A percentile compares a stretch with the other conserved stretches of the same genome.
Conservation (phyloP, 53 echinoderm and acorn worm genomes). For the Mesocentrotus franciscanus region DNA sequence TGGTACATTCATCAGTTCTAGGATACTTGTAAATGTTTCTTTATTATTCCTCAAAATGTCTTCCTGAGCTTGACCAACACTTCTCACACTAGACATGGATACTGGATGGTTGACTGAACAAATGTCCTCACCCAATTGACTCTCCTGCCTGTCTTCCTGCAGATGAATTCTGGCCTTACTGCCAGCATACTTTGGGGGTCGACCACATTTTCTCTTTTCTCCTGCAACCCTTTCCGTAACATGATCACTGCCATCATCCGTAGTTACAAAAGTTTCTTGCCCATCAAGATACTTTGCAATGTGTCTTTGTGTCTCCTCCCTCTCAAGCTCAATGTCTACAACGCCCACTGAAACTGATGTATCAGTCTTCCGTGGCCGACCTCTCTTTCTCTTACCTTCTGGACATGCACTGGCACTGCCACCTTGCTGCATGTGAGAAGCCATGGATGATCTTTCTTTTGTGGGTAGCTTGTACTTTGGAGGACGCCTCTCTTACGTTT, state of each 20-base stretch:
- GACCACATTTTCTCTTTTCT: background rate
- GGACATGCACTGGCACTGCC: background rate
- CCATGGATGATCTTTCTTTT: too few relatives aligned
- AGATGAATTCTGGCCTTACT: background rate
- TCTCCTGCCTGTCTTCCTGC: background rate
- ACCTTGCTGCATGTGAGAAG: background rate
- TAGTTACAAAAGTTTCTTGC: background rate
- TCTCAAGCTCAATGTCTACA: background rate
- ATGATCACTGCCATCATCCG: background rate
- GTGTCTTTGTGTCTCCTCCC: background rate
- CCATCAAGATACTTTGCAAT: background rate
- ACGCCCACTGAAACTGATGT: background rate
- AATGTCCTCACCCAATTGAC: background rate
- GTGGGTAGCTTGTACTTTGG: background rate
- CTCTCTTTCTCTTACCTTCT: slow-evolving; percentile 9
- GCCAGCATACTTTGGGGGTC: background rate
- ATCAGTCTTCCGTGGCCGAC: slow-evolving; percentile 17
- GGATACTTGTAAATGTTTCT: too few relatives aligned
- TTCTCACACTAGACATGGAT: background rate
- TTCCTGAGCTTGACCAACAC: too few relatives aligned
- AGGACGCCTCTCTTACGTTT: slow-evolving; percentile 44
- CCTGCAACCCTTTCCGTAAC: background rate
- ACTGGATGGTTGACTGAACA: background rate
- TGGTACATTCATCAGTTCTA: too few relatives aligned
- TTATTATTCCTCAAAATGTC: too few relatives aligned